Evolutionary conservation across 2,888 invertebrate species (phyloP).

Genomic region (Scrobipalpa costella): DNA sequence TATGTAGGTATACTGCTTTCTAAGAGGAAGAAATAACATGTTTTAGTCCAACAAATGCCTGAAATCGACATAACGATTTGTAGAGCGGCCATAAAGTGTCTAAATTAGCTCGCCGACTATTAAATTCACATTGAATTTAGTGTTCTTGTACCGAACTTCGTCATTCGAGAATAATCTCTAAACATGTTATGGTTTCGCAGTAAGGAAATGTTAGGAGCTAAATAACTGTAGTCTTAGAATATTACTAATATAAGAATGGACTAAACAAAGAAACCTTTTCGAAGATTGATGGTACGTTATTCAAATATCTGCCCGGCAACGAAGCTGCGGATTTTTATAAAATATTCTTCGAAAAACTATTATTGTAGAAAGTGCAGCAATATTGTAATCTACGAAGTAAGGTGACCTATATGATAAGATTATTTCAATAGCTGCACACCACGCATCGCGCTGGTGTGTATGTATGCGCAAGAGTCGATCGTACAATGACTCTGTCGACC

Average conservation of each 20-base stretch:
- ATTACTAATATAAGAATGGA: no score
- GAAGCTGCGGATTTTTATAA: not conserved
- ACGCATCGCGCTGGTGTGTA: constrained; percentile 46
- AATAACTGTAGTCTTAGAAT: no score
- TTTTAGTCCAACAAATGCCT: not conserved
- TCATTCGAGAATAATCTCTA: not conserved
- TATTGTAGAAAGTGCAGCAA: constrained; percentile 40
- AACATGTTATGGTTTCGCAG: no score
- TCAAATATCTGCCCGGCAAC: not conserved
- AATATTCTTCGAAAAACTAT: not conserved
- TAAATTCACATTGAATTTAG: constrained; percentile 10
- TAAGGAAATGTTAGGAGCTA: no score
- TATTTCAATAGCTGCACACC: constrained; percentile 67
- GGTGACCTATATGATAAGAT: constrained; percentile 81
- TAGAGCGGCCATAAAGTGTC: constrained; percentile 1
- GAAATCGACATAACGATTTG: not conserved
- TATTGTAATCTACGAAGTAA: constrained; percentile 74
- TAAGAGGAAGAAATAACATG: no score
- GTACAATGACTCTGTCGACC: constrained; percentile 81
- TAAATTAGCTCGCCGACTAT: constrained; percentile 6
- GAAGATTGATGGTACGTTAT: not conserved
- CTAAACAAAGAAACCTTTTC: no score
- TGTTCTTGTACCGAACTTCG: constrained; percentile 10
- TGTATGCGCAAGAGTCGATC: constrained; percentile 64
- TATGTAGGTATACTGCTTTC: no score